phyloP scores from a whole-genome alignment of 2,888 invertebrate genomes.

The Xestobium rufovillosum region DNA sequence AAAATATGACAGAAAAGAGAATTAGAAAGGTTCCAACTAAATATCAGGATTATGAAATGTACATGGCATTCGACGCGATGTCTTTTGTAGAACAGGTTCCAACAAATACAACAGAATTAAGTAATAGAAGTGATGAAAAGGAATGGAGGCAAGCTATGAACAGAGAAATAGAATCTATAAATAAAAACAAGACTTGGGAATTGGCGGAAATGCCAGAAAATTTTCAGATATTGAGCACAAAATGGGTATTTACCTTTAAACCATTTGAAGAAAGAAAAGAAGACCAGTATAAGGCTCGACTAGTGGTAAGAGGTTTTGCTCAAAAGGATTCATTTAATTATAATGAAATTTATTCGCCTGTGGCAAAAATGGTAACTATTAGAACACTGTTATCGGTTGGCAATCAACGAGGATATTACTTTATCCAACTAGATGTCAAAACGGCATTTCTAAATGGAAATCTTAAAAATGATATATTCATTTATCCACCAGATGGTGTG shows the following conservation, averaged over 20 bases:
- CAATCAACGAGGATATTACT: slow-evolving; percentile 23
- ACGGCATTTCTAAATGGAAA: slow-evolving; percentile 22
- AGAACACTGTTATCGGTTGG: slow-evolving; percentile 26
- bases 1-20: slow-evolving; percentile 12
- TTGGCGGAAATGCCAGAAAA: slow-evolving; percentile 9
- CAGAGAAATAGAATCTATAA: slow-evolving; percentile 21
- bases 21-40: slow-evolving; percentile 11
- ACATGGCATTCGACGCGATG: slow-evolving; percentile 21
- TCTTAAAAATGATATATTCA: slow-evolving; percentile 16
- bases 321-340: slow-evolving; percentile 24
- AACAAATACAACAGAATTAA: slow-evolving; percentile 15
- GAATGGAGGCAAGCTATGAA: slow-evolving; percentile 19
- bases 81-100: slow-evolving; percentile 19
- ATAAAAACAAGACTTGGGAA: slow-evolving; percentile 21
- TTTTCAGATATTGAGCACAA: slow-evolving; percentile 20
- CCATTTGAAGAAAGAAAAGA: slow-evolving; percentile 26
- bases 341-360: slow-evolving; percentile 29
- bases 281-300: slow-evolving; percentile 25
- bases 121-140: slow-evolving; percentile 16
- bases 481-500: slow-evolving; percentile 19
- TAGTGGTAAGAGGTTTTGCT: slow-evolving; percentile 30
- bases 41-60: slow-evolving; percentile 21
- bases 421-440: slow-evolving; percentile 22
- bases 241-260: slow-evolving; percentile 24
- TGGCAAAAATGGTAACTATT: slow-evolving; percentile 26